phyloP scores from a whole-genome alignment of 2,797 vertebrate genomes.

The Eospalax fontanierii region DNA sequence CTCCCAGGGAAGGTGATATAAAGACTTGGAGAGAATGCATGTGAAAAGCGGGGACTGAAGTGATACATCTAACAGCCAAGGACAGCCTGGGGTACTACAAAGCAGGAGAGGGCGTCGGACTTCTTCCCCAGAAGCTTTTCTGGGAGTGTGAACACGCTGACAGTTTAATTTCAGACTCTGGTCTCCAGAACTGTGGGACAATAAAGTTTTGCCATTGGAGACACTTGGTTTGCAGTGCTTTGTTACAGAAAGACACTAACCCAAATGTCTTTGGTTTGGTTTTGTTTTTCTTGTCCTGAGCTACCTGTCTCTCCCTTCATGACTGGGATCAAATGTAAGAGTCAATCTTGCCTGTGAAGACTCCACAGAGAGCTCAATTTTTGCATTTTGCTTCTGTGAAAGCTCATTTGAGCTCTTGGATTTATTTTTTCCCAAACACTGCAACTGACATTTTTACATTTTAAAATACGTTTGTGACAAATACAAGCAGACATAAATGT shows the following conservation, averaged over 20 bases:
- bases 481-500: not conserved
- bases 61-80: not conserved
- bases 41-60: not conserved
- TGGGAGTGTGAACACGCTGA: not conserved
- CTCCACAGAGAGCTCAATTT: not conserved
- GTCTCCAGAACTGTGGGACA: not conserved
- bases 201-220: not conserved
- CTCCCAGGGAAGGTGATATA: not conserved
- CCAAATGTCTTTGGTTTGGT: no score
- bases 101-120: not conserved
- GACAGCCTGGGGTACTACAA: not conserved
- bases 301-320: not conserved
- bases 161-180: not conserved
- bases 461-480: not conserved
- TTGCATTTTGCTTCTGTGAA: not conserved
- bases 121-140: not conserved
- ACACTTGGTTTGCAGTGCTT: not conserved
- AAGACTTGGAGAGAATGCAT: not conserved
- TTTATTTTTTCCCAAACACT: not conserved
- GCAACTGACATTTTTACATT: not conserved
- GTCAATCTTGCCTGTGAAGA: not conserved
- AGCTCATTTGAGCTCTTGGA: not conserved
- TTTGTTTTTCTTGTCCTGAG: not conserved
- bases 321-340: not conserved
- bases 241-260: not conserved